Conservation (phyloP, 2,797 vertebrate species). For the Melanogrammus aeglefinus region DNA sequence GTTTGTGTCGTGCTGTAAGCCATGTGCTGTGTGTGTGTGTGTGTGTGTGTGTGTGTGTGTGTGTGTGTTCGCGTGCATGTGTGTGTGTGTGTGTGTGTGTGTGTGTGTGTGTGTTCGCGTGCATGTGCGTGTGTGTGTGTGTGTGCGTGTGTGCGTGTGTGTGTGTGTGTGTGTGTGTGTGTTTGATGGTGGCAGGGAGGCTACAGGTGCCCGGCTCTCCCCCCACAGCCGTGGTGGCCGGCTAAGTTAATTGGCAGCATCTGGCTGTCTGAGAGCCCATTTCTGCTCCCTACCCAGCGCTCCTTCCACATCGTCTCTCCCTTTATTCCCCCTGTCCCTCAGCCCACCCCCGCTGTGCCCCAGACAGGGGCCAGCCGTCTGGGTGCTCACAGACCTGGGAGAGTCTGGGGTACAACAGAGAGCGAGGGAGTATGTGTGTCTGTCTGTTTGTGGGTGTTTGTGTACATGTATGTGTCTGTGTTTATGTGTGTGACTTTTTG, state of each 20-base stretch:
- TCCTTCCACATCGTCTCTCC: conserved; percentile 32
- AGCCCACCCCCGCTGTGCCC: conserved; percentile 20
- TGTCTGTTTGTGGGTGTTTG: neutral
- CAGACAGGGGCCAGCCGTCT: conserved; percentile 56
- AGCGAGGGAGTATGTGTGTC: neutral
- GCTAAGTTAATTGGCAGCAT: conserved; percentile 84
- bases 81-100: conserved; percentile 11
- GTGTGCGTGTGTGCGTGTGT: neutral
- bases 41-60: neutral
- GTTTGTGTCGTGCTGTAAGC: too few relatives aligned
- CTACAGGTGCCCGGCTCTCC: conserved; percentile 65
- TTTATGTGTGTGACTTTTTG: neutral
- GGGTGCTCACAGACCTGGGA: conserved; percentile 17
- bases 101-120: neutral
- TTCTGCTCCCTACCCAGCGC: conserved; percentile 22
- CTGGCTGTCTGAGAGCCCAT: conserved; percentile 75
- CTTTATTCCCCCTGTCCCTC: conserved; percentile 30
- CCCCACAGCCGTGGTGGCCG: conserved; percentile 61
- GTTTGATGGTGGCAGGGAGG: conserved; percentile 12
- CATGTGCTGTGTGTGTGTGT: too few relatives aligned
- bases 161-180: conserved; percentile 23
- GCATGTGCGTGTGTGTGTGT: neutral
- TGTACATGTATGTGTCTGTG: conserved; percentile 1
- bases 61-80: conserved; percentile 11
- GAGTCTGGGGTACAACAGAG: neutral